A percentile compares a stretch with the other conserved stretches of the same genome.
phyloP scores from a whole-genome alignment of 2,113 vertebrate genomes.

The Dipodomys merriami region DNA sequence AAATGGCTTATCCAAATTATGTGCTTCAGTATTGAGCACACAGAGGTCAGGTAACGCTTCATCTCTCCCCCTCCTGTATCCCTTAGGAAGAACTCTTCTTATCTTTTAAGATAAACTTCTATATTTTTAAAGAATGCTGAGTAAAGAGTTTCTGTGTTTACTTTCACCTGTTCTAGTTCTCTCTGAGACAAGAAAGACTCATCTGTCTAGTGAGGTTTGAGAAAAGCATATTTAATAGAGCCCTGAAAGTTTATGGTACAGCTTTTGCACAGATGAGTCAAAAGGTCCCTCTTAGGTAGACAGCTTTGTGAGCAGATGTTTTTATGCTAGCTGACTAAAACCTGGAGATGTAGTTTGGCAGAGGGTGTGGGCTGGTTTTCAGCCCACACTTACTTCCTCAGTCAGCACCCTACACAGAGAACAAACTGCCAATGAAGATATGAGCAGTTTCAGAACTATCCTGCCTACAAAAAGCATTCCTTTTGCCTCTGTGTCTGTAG shows the following conservation, averaged over 20 bases:
- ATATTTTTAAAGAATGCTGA: neutral
- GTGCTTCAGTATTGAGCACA: neutral
- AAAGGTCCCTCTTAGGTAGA: neutral
- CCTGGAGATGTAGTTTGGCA: neutral
- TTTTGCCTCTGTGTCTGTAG: neutral
- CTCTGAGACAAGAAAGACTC: neutral
- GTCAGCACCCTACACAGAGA: neutral
- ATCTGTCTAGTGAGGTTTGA: neutral
- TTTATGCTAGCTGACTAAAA: neutral
- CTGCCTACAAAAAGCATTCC: neutral
- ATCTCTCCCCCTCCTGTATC: neutral
- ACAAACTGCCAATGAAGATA: neutral
- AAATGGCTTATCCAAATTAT: conserved; percentile 21
- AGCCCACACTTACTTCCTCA: neutral
- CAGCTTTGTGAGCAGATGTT: neutral
- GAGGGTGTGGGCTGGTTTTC: neutral
- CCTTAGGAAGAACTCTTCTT: neutral
- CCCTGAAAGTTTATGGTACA: neutral
- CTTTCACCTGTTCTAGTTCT: neutral
- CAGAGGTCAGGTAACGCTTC: neutral
- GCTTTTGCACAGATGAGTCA: neutral
- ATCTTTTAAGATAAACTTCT: neutral
- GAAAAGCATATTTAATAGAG: neutral
- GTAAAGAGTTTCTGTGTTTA: neutral
- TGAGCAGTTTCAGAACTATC: conserved; percentile 1